phyloP scores from a whole-genome alignment of 2,888 invertebrate genomes.

The Creontiades dilutus region DNA sequence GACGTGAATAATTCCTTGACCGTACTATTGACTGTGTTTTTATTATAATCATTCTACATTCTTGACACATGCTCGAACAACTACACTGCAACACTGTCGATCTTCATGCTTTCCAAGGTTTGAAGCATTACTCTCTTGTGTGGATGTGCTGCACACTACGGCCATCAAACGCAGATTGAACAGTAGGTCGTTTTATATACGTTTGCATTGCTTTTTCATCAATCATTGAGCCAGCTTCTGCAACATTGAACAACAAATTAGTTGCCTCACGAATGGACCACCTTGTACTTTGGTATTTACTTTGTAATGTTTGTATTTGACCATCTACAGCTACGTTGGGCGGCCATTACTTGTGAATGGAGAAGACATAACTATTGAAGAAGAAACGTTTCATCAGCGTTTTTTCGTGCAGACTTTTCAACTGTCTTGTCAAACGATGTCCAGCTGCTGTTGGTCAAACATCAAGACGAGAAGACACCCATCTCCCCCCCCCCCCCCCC shows the following conservation, averaged over 20 bases:
- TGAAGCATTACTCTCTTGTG: too few relatives aligned
- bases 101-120: neutral
- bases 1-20: too few relatives aligned
- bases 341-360: neutral
- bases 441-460: neutral
- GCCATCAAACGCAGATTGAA: neutral
- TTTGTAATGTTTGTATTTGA: neutral
- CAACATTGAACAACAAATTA: too few relatives aligned
- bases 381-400: neutral
- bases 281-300: neutral
- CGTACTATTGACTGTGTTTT: too few relatives aligned
- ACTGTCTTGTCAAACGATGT: neutral
- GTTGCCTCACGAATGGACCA: too few relatives aligned
- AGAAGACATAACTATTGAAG: neutral
- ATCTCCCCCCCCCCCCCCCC: neutral
- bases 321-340: neutral
- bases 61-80: neutral
- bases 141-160: neutral
- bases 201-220: slow-evolving; percentile 29
- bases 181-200: neutral
- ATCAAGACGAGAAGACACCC: neutral
- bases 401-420: neutral
- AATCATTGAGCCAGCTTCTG: too few relatives aligned
- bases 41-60: too few relatives aligned
- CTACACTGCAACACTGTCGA: neutral